Evolutionary conservation across 2,113 vertebrate genomes (phyloP).

Genomic region (Rhea pennata): DNA sequence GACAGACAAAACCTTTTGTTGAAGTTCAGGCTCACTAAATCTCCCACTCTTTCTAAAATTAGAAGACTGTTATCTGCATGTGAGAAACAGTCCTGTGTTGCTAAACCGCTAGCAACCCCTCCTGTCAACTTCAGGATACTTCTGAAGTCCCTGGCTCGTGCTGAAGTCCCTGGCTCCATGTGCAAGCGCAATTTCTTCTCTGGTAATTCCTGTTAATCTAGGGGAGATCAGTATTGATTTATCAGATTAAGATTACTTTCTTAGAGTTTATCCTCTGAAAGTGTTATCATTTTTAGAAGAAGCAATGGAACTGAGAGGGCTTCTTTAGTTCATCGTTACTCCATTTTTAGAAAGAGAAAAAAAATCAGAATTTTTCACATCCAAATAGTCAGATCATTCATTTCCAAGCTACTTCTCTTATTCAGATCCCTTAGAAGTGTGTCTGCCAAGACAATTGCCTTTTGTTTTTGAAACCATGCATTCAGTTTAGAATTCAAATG

Average conservation of each 20-base stretch:
- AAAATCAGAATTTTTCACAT: neutral
- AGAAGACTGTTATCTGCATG: neutral
- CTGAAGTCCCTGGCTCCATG: neutral
- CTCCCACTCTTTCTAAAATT: constrained; percentile 42
- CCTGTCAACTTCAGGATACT: neutral
- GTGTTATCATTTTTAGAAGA: neutral
- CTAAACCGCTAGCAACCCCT: neutral
- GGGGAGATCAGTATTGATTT: neutral
- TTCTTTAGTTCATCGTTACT: neutral
- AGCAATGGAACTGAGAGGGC: neutral
- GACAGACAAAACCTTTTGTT: constrained; percentile 37
- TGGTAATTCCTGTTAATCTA: rapidly evolving
- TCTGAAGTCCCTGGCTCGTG: neutral
- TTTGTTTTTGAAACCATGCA: neutral
- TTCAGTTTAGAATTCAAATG: neutral
- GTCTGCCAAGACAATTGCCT: neutral
- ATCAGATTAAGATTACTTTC: neutral
- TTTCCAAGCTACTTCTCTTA: neutral
- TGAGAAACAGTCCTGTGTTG: neutral
- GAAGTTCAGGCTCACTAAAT: constrained; percentile 4
- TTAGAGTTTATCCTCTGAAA: neutral
- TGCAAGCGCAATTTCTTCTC: neutral
- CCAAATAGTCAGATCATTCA: neutral
- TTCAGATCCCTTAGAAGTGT: neutral
- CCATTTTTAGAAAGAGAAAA: neutral